Base-by-base conservation (phyloP, 2,113 vertebrate species). In the Meleagris gallopavo region DNA sequence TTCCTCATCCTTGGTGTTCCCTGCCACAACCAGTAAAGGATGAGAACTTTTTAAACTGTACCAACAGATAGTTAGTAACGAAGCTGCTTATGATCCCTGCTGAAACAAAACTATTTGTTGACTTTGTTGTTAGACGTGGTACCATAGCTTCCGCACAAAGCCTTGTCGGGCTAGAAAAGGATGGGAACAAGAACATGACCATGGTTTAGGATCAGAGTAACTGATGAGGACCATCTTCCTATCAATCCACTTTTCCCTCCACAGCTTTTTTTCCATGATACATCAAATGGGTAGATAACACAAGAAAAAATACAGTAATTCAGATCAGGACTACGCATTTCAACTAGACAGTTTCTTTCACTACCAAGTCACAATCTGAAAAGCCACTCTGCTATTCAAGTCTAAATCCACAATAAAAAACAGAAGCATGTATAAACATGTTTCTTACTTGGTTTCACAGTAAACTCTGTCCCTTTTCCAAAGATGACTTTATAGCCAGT, bases 381-480 rank as follows among this genome's bases (percentile, higher is more conserved):
- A 60, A 60, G 43, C 34, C 9, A 16, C n/a, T 58, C 41, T 38
- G 43, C 16, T 52, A 16, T 78, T 65, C 75, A 65, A 54, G 32
- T 13, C 43, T 82, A 41, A 71, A 71, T 15, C 8, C 21, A 61
- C 22, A 43, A 54, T 18, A 43, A 50, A 69, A 50, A 19, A 52
- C 7, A 32, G 5, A 60, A 77, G 41, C 29, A 76, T 11, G 24
- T 48, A 48, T 21, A 43, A 41, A n/a, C 5, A n/a, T 32, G 7
- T 32, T 46, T 75, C 97, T 97, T 97, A 97, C 96, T 96, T 79
- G 94, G 89, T 80, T 87, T 94, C 77, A 96, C 91, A 81, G 92
- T 77, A 71, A 97, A 83, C 32, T 67, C 92, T 78, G 96, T 97
- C 54, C 97, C 96, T 64, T 91, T 94, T 75, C 97, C 97, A 89